A percentile compares a stretch with the other conserved stretches of the same genome.
phyloP scores from a whole-genome alignment of 2,113 vertebrate genomes.

The Athene noctua region DNA sequence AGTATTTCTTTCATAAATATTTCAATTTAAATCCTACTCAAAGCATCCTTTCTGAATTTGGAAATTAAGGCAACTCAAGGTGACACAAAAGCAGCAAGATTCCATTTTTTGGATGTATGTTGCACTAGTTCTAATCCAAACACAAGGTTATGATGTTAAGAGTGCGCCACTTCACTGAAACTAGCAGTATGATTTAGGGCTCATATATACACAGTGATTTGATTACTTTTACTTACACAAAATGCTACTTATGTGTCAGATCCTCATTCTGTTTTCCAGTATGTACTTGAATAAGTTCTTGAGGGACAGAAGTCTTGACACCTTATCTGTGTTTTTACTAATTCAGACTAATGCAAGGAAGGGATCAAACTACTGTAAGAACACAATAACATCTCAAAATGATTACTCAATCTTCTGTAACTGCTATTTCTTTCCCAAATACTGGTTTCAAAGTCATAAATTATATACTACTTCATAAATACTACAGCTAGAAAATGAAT shows the following conservation, averaged over 20 bases:
- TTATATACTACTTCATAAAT: neutral
- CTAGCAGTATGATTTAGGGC: neutral
- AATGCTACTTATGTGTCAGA: neutral
- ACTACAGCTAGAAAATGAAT: neutral
- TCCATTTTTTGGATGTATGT: neutral
- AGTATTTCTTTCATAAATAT: conserved; percentile 20
- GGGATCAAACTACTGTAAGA: neutral
- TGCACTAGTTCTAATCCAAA: neutral
- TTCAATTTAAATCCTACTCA: neutral
- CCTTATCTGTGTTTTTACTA: neutral
- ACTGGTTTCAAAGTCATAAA: neutral
- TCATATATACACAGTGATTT: neutral
- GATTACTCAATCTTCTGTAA: neutral
- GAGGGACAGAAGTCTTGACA: neutral
- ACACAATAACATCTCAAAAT: neutral
- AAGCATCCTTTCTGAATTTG: neutral
- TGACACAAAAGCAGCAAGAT: neutral
- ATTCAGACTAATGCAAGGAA: neutral
- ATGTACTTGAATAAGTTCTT: neutral
- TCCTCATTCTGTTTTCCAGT: neutral
- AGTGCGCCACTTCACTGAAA: neutral
- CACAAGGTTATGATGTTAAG: neutral
- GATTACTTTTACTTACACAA: neutral
- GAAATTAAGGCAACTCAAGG: neutral
- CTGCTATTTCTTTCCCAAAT: neutral